Evolutionary conservation across 2,113 vertebrate genomes (phyloP).

Genomic region (Natator depressus): DNA sequence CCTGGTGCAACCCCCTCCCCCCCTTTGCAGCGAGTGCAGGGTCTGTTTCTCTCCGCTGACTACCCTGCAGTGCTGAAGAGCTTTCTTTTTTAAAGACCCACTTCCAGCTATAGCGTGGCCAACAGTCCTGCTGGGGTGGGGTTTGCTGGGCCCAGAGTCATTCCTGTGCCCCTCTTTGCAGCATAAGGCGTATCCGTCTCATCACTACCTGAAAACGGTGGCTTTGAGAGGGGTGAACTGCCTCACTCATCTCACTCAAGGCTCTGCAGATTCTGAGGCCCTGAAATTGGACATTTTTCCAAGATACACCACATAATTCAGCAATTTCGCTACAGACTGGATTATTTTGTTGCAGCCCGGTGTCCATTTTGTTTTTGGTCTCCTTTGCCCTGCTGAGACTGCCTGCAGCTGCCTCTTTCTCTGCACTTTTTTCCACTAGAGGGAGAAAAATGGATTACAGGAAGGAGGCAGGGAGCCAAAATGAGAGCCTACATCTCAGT

Average conservation of each 20-base stretch:
- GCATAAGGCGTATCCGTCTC: not conserved
- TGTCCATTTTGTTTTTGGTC: not conserved
- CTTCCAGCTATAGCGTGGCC: not conserved
- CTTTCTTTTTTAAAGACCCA: not conserved
- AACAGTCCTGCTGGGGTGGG: too few relatives aligned
- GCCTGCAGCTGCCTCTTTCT: not conserved
- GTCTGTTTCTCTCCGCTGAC: not conserved
- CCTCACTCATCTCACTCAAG: not conserved
- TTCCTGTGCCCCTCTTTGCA: not conserved
- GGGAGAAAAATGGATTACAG: not conserved
- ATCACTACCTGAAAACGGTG: not conserved
- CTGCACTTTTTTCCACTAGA: not conserved
- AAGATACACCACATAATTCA: slow-evolving; percentile 11
- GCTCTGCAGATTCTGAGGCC: not conserved
- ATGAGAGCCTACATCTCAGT: not conserved
- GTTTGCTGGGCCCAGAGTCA: not conserved
- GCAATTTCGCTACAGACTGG: slow-evolving; percentile 23
- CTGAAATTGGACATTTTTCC: slow-evolving; percentile 46
- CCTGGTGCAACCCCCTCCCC: not conserved
- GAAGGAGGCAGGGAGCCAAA: not conserved
- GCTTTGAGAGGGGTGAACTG: not conserved
- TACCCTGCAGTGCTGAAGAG: not conserved
- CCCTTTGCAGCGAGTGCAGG: too few relatives aligned
- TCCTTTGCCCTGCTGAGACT: not conserved
- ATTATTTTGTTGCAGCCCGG: slow-evolving; percentile 30